These are phyloP conservation scores for Diarsia brunnea DNA, from an alignment of 2,888 invertebrate species.

Conservation along the genomic window DNA sequence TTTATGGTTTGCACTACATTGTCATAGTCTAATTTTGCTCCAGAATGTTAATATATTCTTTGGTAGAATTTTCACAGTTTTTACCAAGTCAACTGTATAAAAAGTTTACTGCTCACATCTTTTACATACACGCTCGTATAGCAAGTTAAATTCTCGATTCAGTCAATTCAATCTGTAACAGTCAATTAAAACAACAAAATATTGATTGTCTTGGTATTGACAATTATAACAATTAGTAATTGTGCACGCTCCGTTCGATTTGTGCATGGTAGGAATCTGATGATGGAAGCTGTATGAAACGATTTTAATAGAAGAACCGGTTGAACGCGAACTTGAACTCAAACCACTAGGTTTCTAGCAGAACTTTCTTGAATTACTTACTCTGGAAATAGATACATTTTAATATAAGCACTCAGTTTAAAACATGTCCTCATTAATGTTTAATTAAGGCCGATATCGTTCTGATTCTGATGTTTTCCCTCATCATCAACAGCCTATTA, in stretches of 20 bases:
- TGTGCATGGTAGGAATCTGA: conserved; percentile 61
- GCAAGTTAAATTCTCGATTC: conserved; percentile 30
- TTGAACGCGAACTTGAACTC: conserved; percentile 56
- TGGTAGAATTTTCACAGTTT: neutral
- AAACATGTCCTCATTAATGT: conserved; percentile 23
- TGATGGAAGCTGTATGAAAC: conserved; percentile 62
- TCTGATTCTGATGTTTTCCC: conserved; percentile 31
- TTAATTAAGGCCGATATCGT: conserved; percentile 34
- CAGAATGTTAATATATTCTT: conserved; percentile 9
- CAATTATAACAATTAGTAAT: conserved; percentile 68
- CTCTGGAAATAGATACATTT: conserved; percentile 38
- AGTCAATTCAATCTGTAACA: conserved; percentile 62
- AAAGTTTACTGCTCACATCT: conserved; percentile 18
- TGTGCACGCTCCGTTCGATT: conserved; percentile 65
- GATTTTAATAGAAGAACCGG: conserved; percentile 66
- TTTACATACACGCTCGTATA: conserved; percentile 11
- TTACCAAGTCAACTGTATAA: neutral
- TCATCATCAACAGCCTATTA: too few relatives aligned
- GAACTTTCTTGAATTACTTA: conserved; percentile 52
- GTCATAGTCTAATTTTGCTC: conserved; percentile 51
- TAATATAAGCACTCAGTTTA: conserved; percentile 21
- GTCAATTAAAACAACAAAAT: conserved; percentile 57
- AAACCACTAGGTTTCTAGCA: conserved; percentile 45
- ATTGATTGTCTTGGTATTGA: conserved; percentile 67
- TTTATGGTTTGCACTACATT: conserved; percentile 73